Conservation (phyloP, 2,797 vertebrate genomes). For the Sylvilagus floridanus region DNA sequence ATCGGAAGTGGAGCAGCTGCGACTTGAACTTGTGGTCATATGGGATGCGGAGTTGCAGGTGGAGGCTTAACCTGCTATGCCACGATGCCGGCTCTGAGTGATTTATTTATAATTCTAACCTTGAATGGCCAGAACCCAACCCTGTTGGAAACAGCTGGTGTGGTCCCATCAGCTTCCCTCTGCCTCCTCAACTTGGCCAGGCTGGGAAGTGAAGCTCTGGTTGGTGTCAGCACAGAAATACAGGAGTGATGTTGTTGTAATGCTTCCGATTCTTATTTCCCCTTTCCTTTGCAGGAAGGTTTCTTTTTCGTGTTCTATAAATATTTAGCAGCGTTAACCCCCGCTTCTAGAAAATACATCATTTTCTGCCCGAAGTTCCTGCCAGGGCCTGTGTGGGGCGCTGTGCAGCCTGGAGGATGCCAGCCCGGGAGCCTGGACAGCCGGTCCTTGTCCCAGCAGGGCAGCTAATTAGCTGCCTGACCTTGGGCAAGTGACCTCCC, state of each 20-base stretch:
- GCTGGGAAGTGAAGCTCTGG: neutral
- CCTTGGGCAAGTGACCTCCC: constrained; percentile 17
- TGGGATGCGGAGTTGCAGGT: no score
- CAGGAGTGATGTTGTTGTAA: neutral
- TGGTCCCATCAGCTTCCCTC: accelerated
- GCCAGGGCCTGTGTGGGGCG: neutral
- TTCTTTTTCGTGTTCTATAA: neutral
- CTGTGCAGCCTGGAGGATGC: neutral
- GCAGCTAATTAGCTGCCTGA: neutral
- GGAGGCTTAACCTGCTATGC: no score
- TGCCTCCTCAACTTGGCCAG: neutral
- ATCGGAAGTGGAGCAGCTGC: no score
- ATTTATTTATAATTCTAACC: neutral
- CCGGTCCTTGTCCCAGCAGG: neutral
- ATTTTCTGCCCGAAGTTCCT: neutral
- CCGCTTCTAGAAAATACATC: neutral
- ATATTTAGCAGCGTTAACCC: neutral
- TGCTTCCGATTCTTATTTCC: neutral
- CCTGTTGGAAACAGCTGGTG: no score
- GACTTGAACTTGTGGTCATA: no score
- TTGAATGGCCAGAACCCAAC: neutral
- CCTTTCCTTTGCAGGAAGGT: neutral
- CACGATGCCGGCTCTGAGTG: neutral
- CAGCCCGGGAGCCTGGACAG: neutral
- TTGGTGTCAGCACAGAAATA: neutral